Percentiles rank a stretch among this genome's conserved stretches.
These are phyloP conservation scores for Halcyon malimbica DNA, from an alignment of 2,113 vertebrate species.

Conservation along the genomic window DNA sequence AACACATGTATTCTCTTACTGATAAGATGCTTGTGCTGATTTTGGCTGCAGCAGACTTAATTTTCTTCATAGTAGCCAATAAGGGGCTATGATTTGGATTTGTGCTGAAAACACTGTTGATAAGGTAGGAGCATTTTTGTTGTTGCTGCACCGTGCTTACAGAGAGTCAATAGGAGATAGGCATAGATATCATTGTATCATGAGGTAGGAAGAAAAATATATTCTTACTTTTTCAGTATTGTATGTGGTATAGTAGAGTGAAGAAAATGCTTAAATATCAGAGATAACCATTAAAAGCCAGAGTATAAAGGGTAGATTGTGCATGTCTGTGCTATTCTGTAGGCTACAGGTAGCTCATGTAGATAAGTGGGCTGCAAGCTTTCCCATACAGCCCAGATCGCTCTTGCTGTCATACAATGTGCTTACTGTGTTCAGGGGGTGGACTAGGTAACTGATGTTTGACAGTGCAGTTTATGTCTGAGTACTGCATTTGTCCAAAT, in stretches of 20 bases:
- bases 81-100: neutral
- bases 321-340: neutral
- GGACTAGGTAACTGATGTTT: neutral
- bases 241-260: neutral
- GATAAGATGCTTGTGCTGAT: neutral
- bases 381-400: neutral
- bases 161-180: neutral
- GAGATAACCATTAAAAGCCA: neutral
- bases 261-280: neutral
- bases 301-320: neutral
- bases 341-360: neutral
- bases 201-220: neutral
- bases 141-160: neutral
- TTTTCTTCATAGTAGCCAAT: neutral
- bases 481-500: neutral
- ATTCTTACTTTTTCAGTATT: neutral
- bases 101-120: neutral
- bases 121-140: neutral
- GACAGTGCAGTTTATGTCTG: neutral
- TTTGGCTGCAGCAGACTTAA: neutral
- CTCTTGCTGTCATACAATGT: fast-evolving
- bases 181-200: neutral
- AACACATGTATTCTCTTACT: neutral
- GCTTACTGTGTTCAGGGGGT: neutral
- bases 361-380: neutral